Conservation (phyloP, 2,113 vertebrate genomes). For the Pongo pygmaeus region DNA sequence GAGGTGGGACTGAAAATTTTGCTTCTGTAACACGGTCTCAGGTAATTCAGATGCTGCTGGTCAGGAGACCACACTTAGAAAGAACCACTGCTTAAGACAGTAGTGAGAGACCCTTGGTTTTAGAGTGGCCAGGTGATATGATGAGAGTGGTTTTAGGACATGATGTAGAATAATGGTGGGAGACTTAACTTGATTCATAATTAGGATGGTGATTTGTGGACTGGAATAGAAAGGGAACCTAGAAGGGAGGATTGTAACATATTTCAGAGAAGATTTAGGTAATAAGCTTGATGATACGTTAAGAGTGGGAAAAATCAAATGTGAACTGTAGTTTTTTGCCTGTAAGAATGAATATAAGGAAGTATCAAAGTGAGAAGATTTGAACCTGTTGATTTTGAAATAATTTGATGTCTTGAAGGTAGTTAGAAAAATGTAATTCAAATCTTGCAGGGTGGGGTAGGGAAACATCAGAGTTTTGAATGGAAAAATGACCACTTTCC, state of each 20-base stretch:
- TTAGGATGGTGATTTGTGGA: slow-evolving; percentile 4
- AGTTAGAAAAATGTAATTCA: slow-evolving; percentile 16
- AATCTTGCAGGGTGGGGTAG: neutral
- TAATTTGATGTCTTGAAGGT: neutral
- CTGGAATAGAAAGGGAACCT: neutral
- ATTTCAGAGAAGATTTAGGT: slow-evolving; percentile 3
- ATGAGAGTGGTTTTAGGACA: neutral
- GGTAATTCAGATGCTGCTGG: neutral
- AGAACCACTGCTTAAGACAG: neutral
- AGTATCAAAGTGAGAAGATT: neutral
- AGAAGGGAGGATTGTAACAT: neutral
- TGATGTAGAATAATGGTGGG: neutral
- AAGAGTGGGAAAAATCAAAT: neutral
- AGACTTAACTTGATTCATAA: neutral
- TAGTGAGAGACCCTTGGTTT: neutral
- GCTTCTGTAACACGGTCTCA: neutral
- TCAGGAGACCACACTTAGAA: neutral
- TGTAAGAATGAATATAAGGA: slow-evolving; percentile 1
- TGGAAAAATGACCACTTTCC: neutral
- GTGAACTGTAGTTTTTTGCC: neutral
- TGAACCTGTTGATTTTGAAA: neutral
- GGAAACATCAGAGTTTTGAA: neutral
- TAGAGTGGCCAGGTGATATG: neutral
- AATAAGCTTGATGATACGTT: neutral
- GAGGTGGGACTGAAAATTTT: neutral